Conservation (phyloP, 1,140 invertebrate species). For the Halyomorpha halys region DNA sequence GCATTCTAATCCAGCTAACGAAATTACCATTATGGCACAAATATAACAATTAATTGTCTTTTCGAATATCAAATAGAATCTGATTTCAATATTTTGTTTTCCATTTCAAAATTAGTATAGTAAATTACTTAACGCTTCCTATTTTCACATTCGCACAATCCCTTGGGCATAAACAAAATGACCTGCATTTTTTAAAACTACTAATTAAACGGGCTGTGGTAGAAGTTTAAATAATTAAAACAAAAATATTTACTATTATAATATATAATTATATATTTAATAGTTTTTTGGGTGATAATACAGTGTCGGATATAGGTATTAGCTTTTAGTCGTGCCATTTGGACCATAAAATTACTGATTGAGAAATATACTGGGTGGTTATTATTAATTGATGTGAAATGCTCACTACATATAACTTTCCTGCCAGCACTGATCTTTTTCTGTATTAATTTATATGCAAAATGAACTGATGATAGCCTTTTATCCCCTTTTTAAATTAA, state of each 20-base stretch:
- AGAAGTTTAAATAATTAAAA: conserved; percentile 24
- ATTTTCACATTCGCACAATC: conserved; percentile 16
- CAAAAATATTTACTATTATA: conserved; percentile 20
- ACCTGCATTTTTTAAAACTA: conserved; percentile 14
- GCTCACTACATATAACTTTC: conserved; percentile 22
- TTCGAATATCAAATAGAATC: no score
- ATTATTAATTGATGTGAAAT: conserved; percentile 12
- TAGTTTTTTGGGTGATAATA: conserved; percentile 14
- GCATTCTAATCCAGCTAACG: conserved; percentile 3
- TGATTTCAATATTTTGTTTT: no score
- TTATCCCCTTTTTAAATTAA: no score
- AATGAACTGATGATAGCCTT: no score
- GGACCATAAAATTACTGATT: conserved; percentile 20
- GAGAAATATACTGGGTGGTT: conserved; percentile 10
- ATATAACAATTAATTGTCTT: background rate
- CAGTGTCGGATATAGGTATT: conserved; percentile 18
- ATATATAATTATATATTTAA: conserved; percentile 6
- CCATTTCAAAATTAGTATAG: no score
- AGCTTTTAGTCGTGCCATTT: conserved; percentile 26
- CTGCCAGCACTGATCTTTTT: conserved; percentile 23
- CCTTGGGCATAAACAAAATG: conserved; percentile 13
- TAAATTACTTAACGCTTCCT: background rate
- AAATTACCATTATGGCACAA: background rate
- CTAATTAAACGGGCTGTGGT: conserved; percentile 27
- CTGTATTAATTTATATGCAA: background rate